A percentile compares a stretch with the other conserved stretches of the same genome.
phyloP scores from a whole-genome alignment of 2,888 invertebrate species.

The Aproaerema taeniolella region DNA sequence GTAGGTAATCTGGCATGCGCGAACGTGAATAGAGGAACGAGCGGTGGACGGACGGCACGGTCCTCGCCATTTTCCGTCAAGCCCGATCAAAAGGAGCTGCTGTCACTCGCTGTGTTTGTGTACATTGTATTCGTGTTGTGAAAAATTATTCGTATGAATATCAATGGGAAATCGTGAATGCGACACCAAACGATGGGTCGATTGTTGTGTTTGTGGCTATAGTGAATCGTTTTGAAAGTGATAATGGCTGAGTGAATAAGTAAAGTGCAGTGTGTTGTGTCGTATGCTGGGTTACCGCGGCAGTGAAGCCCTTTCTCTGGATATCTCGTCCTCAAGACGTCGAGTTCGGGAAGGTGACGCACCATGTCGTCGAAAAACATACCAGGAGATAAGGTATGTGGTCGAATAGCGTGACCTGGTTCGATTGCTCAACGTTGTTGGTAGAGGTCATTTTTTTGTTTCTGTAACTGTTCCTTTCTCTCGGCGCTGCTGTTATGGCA shows the following conservation, averaged over 20 bases:
- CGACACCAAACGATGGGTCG: slow-evolving; percentile 72
- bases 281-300: slow-evolving; percentile 72
- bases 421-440: slow-evolving; percentile 26
- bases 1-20: too few relatives aligned
- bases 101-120: slow-evolving; percentile 77
- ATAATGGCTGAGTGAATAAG: slow-evolving; percentile 74
- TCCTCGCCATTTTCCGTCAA: slow-evolving; percentile 74
- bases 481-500: slow-evolving; percentile 24
- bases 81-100: slow-evolving; percentile 71
- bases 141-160: slow-evolving; percentile 73
- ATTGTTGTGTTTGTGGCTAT: slow-evolving; percentile 71
- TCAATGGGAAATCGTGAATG: slow-evolving; percentile 74
- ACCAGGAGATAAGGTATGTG: slow-evolving; percentile 91
- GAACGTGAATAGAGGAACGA: slow-evolving; percentile 59
- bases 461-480: slow-evolving; percentile 61
- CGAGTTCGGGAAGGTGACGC: slow-evolving; percentile 64
- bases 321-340: slow-evolving; percentile 71
- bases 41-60: slow-evolving; percentile 49
- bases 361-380: slow-evolving; percentile 88
- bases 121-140: slow-evolving; percentile 60
- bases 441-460: slow-evolving; percentile 59
- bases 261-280: slow-evolving; percentile 74
- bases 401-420: slow-evolving; percentile 33
- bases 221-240: slow-evolving; percentile 69
- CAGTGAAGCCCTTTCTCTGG: slow-evolving; percentile 73